Evolutionary conservation across 2,797 vertebrate species (phyloP), one percentile per base, ranked within the genome.

Genomic region (Sebastes cheni): DNA sequence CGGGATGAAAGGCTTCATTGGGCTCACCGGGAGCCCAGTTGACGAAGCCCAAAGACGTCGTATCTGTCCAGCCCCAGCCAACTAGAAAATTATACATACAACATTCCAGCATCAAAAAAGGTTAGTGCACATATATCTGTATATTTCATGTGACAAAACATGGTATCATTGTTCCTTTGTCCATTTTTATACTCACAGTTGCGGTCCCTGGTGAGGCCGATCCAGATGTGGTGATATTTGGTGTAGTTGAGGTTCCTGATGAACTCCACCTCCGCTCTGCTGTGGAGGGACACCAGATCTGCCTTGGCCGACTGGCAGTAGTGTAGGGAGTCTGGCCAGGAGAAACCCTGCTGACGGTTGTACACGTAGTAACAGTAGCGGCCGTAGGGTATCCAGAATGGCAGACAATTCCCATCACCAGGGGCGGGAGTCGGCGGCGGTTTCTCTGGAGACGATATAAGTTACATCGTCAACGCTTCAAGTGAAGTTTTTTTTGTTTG

Each of bases 11-110:
- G 2, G 89, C 90, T 1, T 27, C 36, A 2, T 95, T 96, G 50
- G 96, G 96, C 77, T 96, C 95, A 2, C 91, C 89, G 0, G 72
- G 84, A 16, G 94, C 96, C 96, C 96, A 96, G 93, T 96, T 96
- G 6, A 95, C 25, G 80, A 94, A 96, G 18, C 73, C 90, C 85
- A 96, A 1, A 9, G 93, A 16, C 0, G 87, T 93, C 42, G 36
- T 36, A 67, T 96, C 96, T 0, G 94, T 95, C 96, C 96, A 96
- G 58, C 52, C 89, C 96, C 96, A 96, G 20, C 94, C 96, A 22
- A 91, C 96, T 96, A 66, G 5, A 75, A 78, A 60, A 20, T 2
- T 25, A 76, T 18, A 61, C 30, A 58, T 0, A 13, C 25, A 20
- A 29, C 2, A 3, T 22, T 66, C 2, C 20, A 29, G 20, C 52